phyloP scores from a whole-genome alignment of 2,888 invertebrate genomes.

The Ypsolopha sequella region DNA sequence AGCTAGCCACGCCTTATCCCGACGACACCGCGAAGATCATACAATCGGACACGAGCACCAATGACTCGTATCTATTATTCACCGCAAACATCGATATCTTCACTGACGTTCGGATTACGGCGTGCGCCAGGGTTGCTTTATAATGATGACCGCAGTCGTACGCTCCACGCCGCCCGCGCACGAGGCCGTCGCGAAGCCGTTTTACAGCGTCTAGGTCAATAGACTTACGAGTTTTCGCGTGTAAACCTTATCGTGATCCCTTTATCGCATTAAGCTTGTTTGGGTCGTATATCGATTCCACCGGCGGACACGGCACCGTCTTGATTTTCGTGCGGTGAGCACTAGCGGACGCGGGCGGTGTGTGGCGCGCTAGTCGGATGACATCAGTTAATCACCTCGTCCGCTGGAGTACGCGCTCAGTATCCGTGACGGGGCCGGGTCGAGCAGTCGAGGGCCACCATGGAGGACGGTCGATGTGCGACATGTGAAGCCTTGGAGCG shows the following conservation, averaged over 20 bases:
- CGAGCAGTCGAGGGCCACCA: constrained; percentile 61
- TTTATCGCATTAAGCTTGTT: constrained; percentile 67
- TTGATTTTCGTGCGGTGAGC: constrained; percentile 49
- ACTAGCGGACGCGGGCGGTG: constrained; percentile 10
- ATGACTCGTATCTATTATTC: constrained; percentile 25
- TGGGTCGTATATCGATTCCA: constrained; percentile 49
- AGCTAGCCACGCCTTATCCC: constrained; percentile 2
- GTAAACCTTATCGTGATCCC: constrained; percentile 60
- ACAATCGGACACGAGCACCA: constrained; percentile 35
- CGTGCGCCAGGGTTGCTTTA: constrained; percentile 43
- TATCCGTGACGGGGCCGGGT: constrained; percentile 57
- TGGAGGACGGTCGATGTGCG: constrained; percentile 62
- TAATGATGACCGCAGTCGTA: constrained; percentile 56
- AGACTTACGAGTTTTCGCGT: constrained; percentile 55
- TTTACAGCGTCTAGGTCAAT: constrained; percentile 57
- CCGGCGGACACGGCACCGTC: constrained; percentile 36
- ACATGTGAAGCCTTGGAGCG: constrained; percentile 62
- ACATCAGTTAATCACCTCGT: constrained; percentile 68
- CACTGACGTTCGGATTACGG: constrained; percentile 56
- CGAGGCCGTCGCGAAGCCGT: constrained; percentile 57
- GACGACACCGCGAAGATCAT: constrained; percentile 20
- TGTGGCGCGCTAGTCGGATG: constrained; percentile 46
- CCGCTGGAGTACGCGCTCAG: constrained; percentile 62
- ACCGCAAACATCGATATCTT: constrained; percentile 65
- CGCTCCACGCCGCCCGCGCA: constrained; percentile 56